Evolutionary conservation across 2,888 invertebrate genomes (phyloP), one percentile per base, ranked within the genome.

Genomic region (Ectemnius continuus): DNA sequence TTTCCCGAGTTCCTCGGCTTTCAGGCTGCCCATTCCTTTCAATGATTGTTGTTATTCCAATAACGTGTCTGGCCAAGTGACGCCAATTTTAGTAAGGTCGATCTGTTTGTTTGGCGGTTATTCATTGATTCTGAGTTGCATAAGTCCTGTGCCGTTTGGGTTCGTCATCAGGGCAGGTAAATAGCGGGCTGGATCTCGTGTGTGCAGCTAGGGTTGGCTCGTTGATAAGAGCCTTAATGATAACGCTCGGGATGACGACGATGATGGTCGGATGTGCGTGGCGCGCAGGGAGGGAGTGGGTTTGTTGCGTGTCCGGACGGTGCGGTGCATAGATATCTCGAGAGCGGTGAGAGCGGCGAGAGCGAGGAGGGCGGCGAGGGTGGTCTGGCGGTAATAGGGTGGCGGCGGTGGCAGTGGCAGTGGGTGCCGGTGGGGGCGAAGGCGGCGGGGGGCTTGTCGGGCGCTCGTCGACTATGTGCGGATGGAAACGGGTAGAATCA

Each of bases 401-500:
- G 76, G 73, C 70, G 70, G 66, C 67, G 79, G 66, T 61, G 77
- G 70, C 67, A 66, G 67, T 6, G 56, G 77, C 71, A 61, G 70
- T 65, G 73, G 77, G 36, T 11, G 36, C 36, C 36, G 36, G 4
- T 5, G 36, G 36, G 36, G 61, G 75, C 71, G 74, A 68, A 63
- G 52, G 78, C 57, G 75, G 64, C 67, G 81, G 79, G 80, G 82
- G 82, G 78, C 82, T 71, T 80, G 80, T 80, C 75, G 74, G 80
- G 73, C 78, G 76, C 67, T 75, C 67, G 76, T 75, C 78, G 80
- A 72, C 79, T 76, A 68, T 78, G 76, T 82, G 83, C 84, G 87
- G 87, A 86, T 82, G 84, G 87, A 87, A 88, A 85, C 88, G 87
- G 86, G 86, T 86, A 85, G 88, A 89, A 88, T 88, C 88, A 84